phyloP scores from a whole-genome alignment of 2,888 invertebrate genomes.

The Leucoptera coffeella region DNA sequence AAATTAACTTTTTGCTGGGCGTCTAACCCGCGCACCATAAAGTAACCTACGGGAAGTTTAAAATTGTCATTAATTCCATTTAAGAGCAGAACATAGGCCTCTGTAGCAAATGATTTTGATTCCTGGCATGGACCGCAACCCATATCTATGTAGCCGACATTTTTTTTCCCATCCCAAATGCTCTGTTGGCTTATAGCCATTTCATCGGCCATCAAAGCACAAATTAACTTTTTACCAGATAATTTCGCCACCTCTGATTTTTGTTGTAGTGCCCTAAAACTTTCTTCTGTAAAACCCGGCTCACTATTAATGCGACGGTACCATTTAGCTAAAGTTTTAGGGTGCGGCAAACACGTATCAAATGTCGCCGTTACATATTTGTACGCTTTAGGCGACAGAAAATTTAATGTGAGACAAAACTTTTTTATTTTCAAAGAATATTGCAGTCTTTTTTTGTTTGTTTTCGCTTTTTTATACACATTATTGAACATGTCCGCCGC shows the following conservation, averaged over 20 bases:
- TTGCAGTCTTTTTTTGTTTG: conserved; percentile 1
- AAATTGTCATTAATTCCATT: conserved; percentile 11
- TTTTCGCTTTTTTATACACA: background rate
- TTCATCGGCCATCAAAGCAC: conserved; percentile 9
- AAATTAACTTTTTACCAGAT: conserved; percentile 3
- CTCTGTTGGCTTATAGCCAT: conserved; percentile 6
- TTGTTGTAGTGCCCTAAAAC: conserved; percentile 5
- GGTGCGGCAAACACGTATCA: conserved; percentile 5
- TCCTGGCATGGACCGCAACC: background rate
- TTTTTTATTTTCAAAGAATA: conserved; percentile 5
- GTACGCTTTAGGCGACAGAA: conserved; percentile 6
- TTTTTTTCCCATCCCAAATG: conserved; percentile 7
- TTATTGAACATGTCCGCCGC: conserved; percentile 3
- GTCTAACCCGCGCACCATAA: conserved; percentile 10
- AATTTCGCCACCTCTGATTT: conserved; percentile 1
- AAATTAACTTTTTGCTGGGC: conserved; percentile 10
- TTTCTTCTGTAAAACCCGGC: conserved; percentile 6
- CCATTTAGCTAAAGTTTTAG: conserved; percentile 5
- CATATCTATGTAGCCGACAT: conserved; percentile 1
- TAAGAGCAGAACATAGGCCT: conserved; percentile 13
- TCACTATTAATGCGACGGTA: conserved; percentile 2
- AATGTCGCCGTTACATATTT: conserved; percentile 6
- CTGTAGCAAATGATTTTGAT: conserved; percentile 4
- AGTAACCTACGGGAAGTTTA: conserved; percentile 16
- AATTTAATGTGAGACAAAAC: conserved; percentile 5